Conservation (phyloP, 2,888 invertebrate genomes). For the Automeris io region DNA sequence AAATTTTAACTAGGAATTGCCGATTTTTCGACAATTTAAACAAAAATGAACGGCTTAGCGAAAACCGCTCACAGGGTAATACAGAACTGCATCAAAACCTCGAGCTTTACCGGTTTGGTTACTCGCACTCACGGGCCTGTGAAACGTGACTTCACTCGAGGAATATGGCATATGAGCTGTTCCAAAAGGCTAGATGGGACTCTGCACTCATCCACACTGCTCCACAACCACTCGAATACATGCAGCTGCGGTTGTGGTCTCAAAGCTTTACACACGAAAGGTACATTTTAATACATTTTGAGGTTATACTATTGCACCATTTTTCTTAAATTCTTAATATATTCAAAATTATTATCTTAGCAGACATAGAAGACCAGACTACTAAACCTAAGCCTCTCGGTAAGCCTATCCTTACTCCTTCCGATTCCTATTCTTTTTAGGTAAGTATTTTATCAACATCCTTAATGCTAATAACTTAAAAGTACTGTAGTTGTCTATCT, state of each 20-base stretch:
- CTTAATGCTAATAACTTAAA: no score
- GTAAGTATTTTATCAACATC: no score
- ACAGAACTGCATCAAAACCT: constrained; percentile 54
- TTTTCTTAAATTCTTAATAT: constrained; percentile 15
- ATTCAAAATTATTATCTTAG: constrained; percentile 20
- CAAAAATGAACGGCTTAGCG: constrained; percentile 81
- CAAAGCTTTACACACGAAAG: constrained; percentile 82
- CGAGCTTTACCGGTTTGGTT: constrained; percentile 49
- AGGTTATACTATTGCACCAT: constrained; percentile 66
- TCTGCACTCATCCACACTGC: constrained; percentile 42
- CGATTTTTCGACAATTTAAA: neutral
- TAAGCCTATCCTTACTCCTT: constrained; percentile 40
- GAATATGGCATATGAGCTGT: constrained; percentile 84
- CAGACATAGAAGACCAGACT: constrained; percentile 43
- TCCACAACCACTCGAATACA: constrained; percentile 77
- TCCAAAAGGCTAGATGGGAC: constrained; percentile 55
- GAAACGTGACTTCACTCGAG: constrained; percentile 81
- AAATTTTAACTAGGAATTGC: constrained; percentile 18
- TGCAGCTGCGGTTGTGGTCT: constrained; percentile 83
- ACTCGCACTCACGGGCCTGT: constrained; percentile 56
- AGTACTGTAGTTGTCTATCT: no score
- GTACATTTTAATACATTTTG: constrained; percentile 56
- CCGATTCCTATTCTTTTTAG: constrained; percentile 13
- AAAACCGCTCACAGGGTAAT: constrained; percentile 77
- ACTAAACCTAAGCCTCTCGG: constrained; percentile 51